phyloP scores from a whole-genome alignment of 2,113 vertebrate genomes.

The Callorhinus ursinus region DNA sequence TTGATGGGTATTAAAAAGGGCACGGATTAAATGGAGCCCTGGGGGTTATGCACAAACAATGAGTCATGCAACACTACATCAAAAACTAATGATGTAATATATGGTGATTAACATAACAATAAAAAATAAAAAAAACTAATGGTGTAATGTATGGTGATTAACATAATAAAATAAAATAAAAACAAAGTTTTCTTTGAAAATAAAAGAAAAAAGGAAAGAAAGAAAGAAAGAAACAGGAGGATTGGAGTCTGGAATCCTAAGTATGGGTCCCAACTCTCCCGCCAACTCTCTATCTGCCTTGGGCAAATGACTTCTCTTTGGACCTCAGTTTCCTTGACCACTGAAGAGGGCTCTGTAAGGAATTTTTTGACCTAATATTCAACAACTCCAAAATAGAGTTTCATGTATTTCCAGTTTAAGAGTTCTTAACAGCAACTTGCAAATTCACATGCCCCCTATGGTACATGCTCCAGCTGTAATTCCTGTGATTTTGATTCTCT shows the following conservation, averaged over 20 bases:
- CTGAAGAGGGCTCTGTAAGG: not conserved
- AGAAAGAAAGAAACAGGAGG: not conserved
- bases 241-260: not conserved
- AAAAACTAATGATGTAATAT: too few relatives aligned
- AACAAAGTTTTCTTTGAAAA: too few relatives aligned
- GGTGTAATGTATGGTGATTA: too few relatives aligned
- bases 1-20: not conserved
- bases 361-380: not conserved
- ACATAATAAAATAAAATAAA: too few relatives aligned
- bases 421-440: not conserved
- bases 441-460: not conserved
- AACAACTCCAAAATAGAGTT: not conserved
- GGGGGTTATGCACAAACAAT: too few relatives aligned
- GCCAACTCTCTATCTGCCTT: accelerated
- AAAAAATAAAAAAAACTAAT: too few relatives aligned
- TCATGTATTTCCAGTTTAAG: not conserved
- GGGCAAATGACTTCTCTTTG: not conserved
- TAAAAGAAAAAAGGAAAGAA: too few relatives aligned
- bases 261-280: not conserved
- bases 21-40: too few relatives aligned
- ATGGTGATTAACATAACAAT: too few relatives aligned
- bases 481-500: not conserved
- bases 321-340: not conserved
- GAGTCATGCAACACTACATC: too few relatives aligned
- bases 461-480: not conserved